A percentile compares a stretch with the other conserved stretches of the same genome.
Evolutionary conservation across 2,888 invertebrate genomes (phyloP).

Genomic region (Drosophila mercatorum): DNA sequence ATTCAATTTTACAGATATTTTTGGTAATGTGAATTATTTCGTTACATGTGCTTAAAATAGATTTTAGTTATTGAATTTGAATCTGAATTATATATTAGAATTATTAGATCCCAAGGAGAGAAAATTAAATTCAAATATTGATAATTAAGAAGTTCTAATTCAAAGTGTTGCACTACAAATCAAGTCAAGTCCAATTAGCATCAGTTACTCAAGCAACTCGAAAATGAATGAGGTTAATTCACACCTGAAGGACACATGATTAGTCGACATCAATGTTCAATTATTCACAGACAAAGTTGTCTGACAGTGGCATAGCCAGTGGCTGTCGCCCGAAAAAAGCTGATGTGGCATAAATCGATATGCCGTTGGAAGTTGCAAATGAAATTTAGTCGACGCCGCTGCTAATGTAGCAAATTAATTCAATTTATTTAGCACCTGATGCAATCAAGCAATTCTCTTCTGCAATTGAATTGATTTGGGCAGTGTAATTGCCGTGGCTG

Average conservation of each 20-base stretch:
- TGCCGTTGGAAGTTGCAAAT: neutral
- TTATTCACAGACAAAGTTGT: neutral
- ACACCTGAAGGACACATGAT: neutral
- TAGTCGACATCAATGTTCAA: neutral
- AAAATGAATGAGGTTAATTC: neutral
- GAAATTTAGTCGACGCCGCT: neutral
- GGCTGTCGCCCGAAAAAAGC: neutral
- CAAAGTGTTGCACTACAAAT: neutral
- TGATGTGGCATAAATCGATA: constrained; percentile 6
- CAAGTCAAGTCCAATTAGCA: neutral
- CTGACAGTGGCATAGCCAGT: neutral
- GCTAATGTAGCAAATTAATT: constrained; percentile 4
- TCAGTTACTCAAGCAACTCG: neutral
- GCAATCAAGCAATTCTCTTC: constrained; percentile 10
- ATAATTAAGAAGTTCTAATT: too few relatives aligned
- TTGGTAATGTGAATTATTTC: neutral
- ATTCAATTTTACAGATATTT: neutral
- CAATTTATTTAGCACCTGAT: constrained; percentile 21
- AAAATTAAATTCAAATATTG: too few relatives aligned
- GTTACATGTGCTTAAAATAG: too few relatives aligned
- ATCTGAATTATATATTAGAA: neutral
- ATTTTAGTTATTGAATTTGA: neutral
- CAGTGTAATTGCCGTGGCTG: neutral
- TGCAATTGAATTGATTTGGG: constrained; percentile 5
- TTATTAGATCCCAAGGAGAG: too few relatives aligned